phyloP scores from a whole-genome alignment of 2,888 invertebrate species.

The Isoperla grammatica region DNA sequence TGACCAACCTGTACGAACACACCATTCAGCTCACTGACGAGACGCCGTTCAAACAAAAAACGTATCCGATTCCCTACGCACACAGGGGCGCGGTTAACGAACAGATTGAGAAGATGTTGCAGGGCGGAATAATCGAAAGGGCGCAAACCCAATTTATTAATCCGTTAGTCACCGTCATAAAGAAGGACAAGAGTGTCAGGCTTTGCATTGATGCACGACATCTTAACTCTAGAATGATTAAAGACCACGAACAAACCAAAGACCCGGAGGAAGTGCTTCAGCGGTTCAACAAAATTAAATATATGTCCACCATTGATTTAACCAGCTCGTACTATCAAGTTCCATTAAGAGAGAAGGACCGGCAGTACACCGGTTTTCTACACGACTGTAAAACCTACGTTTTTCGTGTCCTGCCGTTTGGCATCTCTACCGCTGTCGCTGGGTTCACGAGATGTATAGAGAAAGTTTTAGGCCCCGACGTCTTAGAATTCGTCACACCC shows the following conservation, averaged over 20 bases:
- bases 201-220: conserved; percentile 38
- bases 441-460: background rate
- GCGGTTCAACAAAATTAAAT: too few relatives aligned
- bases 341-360: conserved; percentile 18
- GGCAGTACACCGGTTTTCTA: conserved; percentile 30
- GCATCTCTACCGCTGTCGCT: conserved; percentile 3
- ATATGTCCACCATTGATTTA: conserved; percentile 28
- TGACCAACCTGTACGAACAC: conserved; percentile 32
- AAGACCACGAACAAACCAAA: conserved; percentile 35
- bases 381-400: conserved; percentile 22
- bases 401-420: conserved; percentile 29
- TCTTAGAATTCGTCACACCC: background rate
- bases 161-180: conserved; percentile 35
- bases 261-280: conserved; percentile 31
- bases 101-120: conserved; percentile 35
- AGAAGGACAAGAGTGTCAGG: conserved; percentile 36
- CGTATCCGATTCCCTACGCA: conserved; percentile 37
- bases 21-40: conserved; percentile 31
- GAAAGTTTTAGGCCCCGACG: background rate
- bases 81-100: conserved; percentile 32
- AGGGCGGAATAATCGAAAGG: conserved; percentile 35
- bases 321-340: conserved; percentile 29
- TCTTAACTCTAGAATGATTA: conserved; percentile 36
- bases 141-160: conserved; percentile 36
- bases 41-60: conserved; percentile 31